Evolutionary conservation across 2,888 invertebrate genomes (phyloP), one percentile per base, ranked within the genome.

Genomic region (Dorcus parallelipipedus): DNA sequence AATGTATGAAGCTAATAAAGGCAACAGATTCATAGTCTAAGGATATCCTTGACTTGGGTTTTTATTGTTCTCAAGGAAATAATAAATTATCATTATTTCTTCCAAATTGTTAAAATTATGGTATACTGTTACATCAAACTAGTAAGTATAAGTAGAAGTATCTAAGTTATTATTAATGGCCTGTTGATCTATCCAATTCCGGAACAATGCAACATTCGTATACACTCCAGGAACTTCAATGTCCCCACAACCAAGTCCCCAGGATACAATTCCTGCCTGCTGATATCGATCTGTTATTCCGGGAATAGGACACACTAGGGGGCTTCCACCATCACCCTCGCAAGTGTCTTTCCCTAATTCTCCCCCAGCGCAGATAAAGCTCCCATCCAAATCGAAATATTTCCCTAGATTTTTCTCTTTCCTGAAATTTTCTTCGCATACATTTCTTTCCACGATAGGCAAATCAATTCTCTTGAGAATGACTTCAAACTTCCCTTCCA

Each of bases 321-420:
- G 91, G 33, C 89, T 88, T 17, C 91, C 92, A 5, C 91, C 91
- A 72, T 92, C 91, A 10, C 91, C 92, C 82, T 79, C 82, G 70
- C 92, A 92, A 0, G 91, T 89, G 64, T 93, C 92, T 17, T 52
- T 81, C 2, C 87, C 87, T 23, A 79, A 80, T 68, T 87, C 83
- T 0, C 92, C 92, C 0, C 92, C 92, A 0, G 92, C 92, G 71
- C 93, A 93, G 5, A 91, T 80, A 73, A 93, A 91, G 63, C 88
- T 87, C 3, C 78, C 73, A 71, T 91, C 87, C 50, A 93, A 77
- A 1, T 77, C 78, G 76, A 90, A 93, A 55, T 79, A 77, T 1
- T 75, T 72, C 0, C 91, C 90, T 0, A 93, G 81, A 20, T 20
- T 20, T 2, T 89, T 77, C 0, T 91, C 89, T 33, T 72, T 74